Base-by-base conservation (phyloP, 2,888 invertebrate genomes). In the Stenolophus ochropezus region DNA sequence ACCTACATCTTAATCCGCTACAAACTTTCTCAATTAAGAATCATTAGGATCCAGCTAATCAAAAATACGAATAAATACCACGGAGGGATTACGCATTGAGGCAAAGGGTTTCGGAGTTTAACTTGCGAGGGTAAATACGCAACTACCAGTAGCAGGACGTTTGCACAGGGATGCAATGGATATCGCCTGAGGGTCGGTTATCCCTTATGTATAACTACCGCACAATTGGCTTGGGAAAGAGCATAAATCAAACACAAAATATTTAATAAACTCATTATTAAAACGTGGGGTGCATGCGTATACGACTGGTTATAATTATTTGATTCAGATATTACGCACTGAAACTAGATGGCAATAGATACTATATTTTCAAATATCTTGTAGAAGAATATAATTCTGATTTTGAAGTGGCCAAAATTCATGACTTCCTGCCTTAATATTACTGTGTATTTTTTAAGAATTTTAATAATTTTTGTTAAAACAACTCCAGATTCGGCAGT, bases 21-120 rank as follows among this genome's bases (percentile, higher is more conserved):
- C 21, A 61, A 61, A 61, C 61, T 61, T 61, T 61, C 23, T 23
- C 61, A 61, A 61, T 61, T 61, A 61, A 61, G 61, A 61, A 61
- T 21, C 18, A 61, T 61, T 61, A 61, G 33, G 33, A 42, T 42
- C 1, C 33, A 42, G 2, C 33, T 42, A 42, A 42, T 42, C 33
- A 42, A 42, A 42, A 42, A 42, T 8, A 6, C 33, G 33, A 42
- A 42, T 42, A 42, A 42, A 42, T 42, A 42, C 33, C 6, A 11
- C 6, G 33, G 6, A 11, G 33, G 33, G 33, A 8, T 11, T 33
- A 33, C 33, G 11, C 6, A 3, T 1, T 42, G 33, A 42, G 11
- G 8, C 11, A 11, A 42, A 42, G 33, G 33, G 33, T 42, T 11
- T 6, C 33, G 11, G 11, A 42, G 33, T 42, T 42, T 11, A 42